Percentiles rank a stretch among this genome's conserved stretches.
Conservation (phyloP, 2,113 vertebrate genomes). For the Catharus minimus region DNA sequence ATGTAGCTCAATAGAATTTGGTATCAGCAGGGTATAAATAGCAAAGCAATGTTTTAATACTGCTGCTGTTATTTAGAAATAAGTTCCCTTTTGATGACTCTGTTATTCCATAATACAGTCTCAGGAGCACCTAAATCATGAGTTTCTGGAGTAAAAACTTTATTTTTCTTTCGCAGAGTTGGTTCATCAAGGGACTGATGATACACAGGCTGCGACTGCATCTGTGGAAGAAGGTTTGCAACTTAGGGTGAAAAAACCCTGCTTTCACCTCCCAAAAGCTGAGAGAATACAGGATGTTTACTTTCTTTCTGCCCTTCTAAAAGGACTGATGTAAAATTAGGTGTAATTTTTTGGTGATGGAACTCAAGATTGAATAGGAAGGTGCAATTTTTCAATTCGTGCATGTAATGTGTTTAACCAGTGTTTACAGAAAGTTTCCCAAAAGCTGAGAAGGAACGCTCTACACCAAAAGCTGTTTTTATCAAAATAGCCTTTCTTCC, state of each 20-base stretch:
- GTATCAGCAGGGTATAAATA: not conserved
- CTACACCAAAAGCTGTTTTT: not conserved
- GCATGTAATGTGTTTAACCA: not conserved
- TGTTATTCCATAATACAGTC: not conserved
- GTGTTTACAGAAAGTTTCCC: not conserved
- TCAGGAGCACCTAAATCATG: not conserved
- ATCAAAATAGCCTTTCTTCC: not conserved
- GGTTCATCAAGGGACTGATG: not conserved
- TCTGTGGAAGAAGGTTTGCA: conserved; percentile 50
- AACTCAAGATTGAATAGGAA: not conserved
- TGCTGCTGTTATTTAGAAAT: not conserved
- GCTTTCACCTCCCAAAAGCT: not conserved
- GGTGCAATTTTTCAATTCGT: not conserved
- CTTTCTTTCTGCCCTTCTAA: not conserved
- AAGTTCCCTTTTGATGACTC: not conserved
- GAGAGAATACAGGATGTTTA: not conserved
- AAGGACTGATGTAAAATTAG: not conserved
- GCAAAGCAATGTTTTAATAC: not conserved
- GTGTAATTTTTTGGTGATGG: not conserved
- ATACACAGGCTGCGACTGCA: not conserved
- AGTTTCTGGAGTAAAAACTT: not conserved
- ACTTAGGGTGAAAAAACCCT: not conserved
- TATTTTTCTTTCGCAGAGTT: conserved; percentile 19
- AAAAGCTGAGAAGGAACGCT: not conserved
- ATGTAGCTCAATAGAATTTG: not conserved